Conservation (phyloP, 2,797 vertebrate species). For the Discoglossus pictus region DNA sequence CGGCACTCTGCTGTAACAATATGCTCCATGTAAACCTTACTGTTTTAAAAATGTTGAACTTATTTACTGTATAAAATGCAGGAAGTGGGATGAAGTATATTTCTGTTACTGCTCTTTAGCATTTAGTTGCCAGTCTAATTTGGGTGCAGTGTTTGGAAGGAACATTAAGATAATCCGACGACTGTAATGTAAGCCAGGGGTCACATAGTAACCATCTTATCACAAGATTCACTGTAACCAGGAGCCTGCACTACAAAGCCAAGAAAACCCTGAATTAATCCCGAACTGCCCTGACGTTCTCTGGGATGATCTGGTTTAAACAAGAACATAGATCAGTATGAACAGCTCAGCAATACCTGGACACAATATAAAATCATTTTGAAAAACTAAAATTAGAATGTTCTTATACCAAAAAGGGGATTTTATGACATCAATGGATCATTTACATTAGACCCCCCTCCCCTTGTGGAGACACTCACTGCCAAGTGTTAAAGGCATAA, state of each 20-base stretch:
- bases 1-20: too few relatives aligned
- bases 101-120: neutral
- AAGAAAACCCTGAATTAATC: constrained; percentile 35
- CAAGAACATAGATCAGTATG: too few relatives aligned
- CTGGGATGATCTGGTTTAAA: too few relatives aligned
- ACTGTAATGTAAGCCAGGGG: constrained; percentile 40
- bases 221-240: constrained; percentile 55
- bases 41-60: too few relatives aligned
- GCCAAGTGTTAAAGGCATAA: too few relatives aligned
- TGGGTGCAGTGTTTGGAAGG: neutral
- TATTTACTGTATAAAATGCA: too few relatives aligned
- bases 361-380: neutral
- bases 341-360: constrained; percentile 7
- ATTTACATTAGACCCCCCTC: too few relatives aligned
- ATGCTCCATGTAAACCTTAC: too few relatives aligned
- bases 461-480: too few relatives aligned
- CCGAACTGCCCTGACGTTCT: neutral
- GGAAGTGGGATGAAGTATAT: neutral
- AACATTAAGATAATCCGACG: constrained; percentile 38
- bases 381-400: too few relatives aligned
- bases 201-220: constrained; percentile 51
- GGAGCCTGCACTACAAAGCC: constrained; percentile 50
- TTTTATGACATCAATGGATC: too few relatives aligned
- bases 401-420: too few relatives aligned
- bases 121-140: neutral